Percentiles rank a stretch among this genome's conserved stretches.
phyloP scores from a whole-genome alignment of 2,797 vertebrate species.

The Thaleichthys pacificus region DNA sequence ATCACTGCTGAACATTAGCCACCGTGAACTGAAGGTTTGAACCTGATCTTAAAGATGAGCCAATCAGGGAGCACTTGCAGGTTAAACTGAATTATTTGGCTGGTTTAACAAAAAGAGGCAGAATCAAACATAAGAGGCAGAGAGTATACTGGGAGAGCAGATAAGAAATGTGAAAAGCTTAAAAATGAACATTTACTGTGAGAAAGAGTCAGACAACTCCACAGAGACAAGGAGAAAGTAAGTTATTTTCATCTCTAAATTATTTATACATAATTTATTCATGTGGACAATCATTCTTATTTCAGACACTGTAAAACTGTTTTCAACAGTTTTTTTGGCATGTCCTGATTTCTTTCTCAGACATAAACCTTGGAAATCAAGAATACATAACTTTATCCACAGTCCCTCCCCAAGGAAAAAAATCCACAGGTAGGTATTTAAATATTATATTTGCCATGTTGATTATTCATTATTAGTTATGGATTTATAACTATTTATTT shows the following conservation, averaged over 20 bases:
- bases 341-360: slow-evolving; percentile 28
- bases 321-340: slow-evolving; percentile 1
- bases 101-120: neutral
- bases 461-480: neutral
- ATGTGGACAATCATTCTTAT: neutral
- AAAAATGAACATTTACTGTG: slow-evolving; percentile 28
- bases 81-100: slow-evolving; percentile 1
- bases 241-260: slow-evolving; percentile 24
- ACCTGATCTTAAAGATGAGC: neutral
- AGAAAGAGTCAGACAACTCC: slow-evolving; percentile 24
- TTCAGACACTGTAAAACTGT: neutral
- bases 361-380: slow-evolving; percentile 48
- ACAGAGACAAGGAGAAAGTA: slow-evolving; percentile 34
- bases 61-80: neutral
- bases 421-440: slow-evolving; percentile 34
- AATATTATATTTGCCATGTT: neutral
- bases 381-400: slow-evolving; percentile 47
- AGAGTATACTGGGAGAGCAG: neutral
- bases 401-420: slow-evolving; percentile 32
- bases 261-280: neutral
- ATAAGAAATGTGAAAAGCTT: neutral
- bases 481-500: slow-evolving; percentile 17
- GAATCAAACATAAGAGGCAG: neutral
- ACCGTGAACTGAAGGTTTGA: slow-evolving; percentile 10
- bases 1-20: slow-evolving; percentile 10